These are phyloP conservation scores for Balaenoptera acutorostrata DNA, from an alignment of 2,113 vertebrate genomes.

Conservation along the genomic window DNA sequence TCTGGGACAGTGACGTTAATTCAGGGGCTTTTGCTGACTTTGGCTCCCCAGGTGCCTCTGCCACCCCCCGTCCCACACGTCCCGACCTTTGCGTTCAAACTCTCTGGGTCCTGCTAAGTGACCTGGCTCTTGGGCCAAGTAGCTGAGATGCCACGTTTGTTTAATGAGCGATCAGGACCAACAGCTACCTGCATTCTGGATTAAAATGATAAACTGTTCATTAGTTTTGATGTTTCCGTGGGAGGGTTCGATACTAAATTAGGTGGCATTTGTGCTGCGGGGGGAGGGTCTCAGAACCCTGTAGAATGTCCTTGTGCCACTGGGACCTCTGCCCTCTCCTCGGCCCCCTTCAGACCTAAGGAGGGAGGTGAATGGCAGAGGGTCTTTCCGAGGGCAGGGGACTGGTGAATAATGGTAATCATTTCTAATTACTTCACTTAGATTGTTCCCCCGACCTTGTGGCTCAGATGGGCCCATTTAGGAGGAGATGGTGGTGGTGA, in stretches of 20 bases:
- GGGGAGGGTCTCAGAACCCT: not conserved
- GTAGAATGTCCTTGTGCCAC: rapidly evolving
- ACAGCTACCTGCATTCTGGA: not conserved
- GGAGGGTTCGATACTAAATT: not conserved
- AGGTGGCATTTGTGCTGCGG: not conserved
- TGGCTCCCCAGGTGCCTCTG: rapidly evolving
- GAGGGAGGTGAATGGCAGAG: rapidly evolving
- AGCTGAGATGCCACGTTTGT: not conserved
- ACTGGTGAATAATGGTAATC: rapidly evolving
- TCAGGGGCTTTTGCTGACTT: not conserved
- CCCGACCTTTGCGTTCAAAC: not conserved
- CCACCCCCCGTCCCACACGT: not conserved
- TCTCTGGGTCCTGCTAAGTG: not conserved
- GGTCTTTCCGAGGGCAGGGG: not conserved
- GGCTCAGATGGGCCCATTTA: not conserved
- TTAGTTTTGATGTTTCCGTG: not conserved
- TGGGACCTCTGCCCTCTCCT: not conserved
- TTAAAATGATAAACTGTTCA: not conserved
- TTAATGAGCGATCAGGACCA: not conserved
- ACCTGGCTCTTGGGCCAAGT: not conserved
- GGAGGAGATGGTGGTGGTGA: not conserved
- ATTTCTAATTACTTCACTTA: not conserved
- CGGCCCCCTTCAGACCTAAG: not conserved
- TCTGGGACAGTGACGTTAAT: not conserved
- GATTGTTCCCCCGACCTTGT: not conserved